These are phyloP conservation scores for Sigmodon hispidus DNA, from an alignment of 2,113 vertebrate species.

Conservation along the genomic window DNA sequence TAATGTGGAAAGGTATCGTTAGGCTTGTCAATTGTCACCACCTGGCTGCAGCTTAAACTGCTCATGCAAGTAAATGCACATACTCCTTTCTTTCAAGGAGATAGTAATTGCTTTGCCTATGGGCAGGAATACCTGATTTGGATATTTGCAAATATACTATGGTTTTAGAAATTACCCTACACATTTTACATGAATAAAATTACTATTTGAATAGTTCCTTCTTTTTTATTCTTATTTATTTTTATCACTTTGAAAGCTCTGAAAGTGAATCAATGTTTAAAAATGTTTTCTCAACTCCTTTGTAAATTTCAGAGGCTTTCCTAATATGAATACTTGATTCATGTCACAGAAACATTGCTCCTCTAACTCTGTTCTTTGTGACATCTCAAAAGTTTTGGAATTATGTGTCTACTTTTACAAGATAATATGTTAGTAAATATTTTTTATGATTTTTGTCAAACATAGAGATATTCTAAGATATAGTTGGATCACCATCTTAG, in stretches of 20 bases:
- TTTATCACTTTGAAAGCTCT: slow-evolving; percentile 53
- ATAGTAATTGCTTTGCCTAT: slow-evolving; percentile 29
- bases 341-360: background rate
- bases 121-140: background rate
- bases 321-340: slow-evolving; percentile 45
- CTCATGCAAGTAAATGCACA: background rate
- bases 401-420: background rate
- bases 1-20: slow-evolving; percentile 65
- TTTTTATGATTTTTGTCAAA: slow-evolving; percentile 1
- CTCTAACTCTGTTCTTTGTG: background rate
- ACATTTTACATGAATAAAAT: slow-evolving; percentile 67
- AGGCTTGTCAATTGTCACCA: slow-evolving; percentile 56
- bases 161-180: slow-evolving; percentile 46
- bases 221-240: background rate
- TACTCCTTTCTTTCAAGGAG: slow-evolving; percentile 50
- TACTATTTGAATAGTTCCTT: slow-evolving; percentile 53
- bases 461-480: background rate
- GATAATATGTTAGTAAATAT: background rate
- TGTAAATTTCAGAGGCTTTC: slow-evolving; percentile 50
- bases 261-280: slow-evolving; percentile 64
- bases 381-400: background rate
- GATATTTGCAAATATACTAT: background rate
- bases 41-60: background rate
- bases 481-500: background rate
- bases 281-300: slow-evolving; percentile 29